phyloP scores from a whole-genome alignment of 2,113 vertebrate genomes.

The Fulica atra region DNA sequence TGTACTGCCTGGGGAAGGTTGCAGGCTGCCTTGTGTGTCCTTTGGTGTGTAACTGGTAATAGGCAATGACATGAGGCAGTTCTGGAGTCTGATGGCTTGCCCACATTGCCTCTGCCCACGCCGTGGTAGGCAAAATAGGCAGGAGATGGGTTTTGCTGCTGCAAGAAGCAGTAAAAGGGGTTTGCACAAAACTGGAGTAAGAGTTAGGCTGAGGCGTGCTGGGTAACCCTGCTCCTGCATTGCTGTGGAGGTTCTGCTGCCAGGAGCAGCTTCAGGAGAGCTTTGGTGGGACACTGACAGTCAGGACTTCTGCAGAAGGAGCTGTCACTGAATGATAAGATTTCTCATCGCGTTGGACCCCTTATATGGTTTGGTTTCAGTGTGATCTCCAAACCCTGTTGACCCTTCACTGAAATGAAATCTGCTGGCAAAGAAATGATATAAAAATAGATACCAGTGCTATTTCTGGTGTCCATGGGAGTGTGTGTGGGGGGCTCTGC shows the following conservation, averaged over 20 bases:
- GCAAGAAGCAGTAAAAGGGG: not conserved
- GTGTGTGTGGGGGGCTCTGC: conserved; percentile 12
- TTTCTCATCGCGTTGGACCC: not conserved
- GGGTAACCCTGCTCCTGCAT: not conserved
- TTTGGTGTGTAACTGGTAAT: not conserved
- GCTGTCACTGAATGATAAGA: not conserved
- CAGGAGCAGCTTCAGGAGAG: not conserved
- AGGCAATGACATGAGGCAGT: not conserved
- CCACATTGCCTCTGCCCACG: not conserved
- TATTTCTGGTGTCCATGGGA: conserved; percentile 44
- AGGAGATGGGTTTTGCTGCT: not conserved
- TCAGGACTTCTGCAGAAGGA: not conserved
- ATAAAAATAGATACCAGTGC: conserved; percentile 40
- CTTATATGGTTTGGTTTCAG: conserved; percentile 32
- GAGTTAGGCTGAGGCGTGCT: not conserved
- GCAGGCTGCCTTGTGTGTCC: not conserved
- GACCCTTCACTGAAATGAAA: not conserved
- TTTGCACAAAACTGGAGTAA: not conserved
- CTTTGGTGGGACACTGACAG: not conserved
- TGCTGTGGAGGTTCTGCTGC: not conserved
- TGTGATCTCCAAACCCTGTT: not conserved
- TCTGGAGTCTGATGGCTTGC: not conserved
- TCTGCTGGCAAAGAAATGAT: conserved; percentile 3
- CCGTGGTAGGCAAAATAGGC: not conserved
- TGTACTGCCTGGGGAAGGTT: not conserved